Evolutionary conservation across 2,888 invertebrate species (phyloP), one percentile per base, ranked within the genome.

Genomic region (Acheta domesticus): DNA sequence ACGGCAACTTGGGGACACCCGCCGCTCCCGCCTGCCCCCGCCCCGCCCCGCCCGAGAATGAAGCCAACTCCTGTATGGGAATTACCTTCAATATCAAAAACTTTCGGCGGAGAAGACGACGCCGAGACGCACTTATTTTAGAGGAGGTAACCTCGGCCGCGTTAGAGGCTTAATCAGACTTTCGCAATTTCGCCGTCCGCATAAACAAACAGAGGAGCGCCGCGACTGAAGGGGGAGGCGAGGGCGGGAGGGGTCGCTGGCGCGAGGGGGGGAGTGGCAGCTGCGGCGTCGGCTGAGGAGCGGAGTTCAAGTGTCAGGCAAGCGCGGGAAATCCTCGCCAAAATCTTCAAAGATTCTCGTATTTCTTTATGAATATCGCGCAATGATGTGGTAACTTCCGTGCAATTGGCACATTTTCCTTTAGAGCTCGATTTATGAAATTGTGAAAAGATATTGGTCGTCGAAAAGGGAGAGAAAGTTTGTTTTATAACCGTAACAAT

Each of bases 21-120:
- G 62, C 62, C 4, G 11, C 14, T 16, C 62, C 11, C n/a, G 62
- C 62, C 62, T 5, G 2, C 2, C 62, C 12, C 62, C 62, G 14
- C 62, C 62, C 62, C 62, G 14, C 19, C 62, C 62, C 14, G 14
- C 62, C 14, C 14, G 62, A 62, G 62, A 62, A 62, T 62, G 62
- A 62, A 62, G 62, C 62, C 62, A 62, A 62, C 62, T 62, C 62
- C 62, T 62, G 62, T 62, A 62, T 62, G 62, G 62, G 62, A 62
- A 62, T 62, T 62, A 62, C 62, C 62, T 62, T n/a, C 62, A 62
- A 62, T 62, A 62, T 62, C 62, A 62, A 62, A 62, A 62, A 62
- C 62, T 62, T 62, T 62, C 62, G 62, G 16, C 14, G 62, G 16
- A 62, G 62, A n/a, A 62, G 62, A n/a, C 62, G 62, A n/a, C 62